phyloP scores from a whole-genome alignment of 92 coral and sea anemone species.

The Porites cylindrica region DNA sequence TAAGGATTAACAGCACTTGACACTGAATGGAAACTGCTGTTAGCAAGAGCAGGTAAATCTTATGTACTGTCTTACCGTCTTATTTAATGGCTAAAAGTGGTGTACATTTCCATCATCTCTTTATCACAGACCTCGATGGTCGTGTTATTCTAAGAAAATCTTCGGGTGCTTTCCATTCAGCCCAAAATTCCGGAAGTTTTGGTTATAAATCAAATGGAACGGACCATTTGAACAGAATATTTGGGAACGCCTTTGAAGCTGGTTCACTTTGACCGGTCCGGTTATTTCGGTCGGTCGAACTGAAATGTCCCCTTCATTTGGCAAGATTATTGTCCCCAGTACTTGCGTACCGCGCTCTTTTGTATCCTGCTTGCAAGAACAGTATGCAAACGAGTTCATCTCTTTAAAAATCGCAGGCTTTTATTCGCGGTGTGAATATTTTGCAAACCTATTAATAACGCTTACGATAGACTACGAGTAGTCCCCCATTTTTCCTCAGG shows the following conservation, averaged over 20 bases:
- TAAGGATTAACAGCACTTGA: neutral
- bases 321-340: neutral
- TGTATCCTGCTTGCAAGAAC: neutral
- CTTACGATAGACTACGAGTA: no score
- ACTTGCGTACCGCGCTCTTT: conserved; percentile 13
- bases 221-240: neutral
- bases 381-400: neutral
- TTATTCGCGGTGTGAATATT: conserved; percentile 4
- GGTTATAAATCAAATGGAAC: no score
- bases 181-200: no score
- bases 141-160: neutral
- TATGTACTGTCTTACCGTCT: neutral
- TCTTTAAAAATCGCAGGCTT: conserved; percentile 5
- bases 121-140: conserved; percentile 17
- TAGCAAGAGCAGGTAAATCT: neutral
- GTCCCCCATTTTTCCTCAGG: no score
- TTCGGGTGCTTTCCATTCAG: neutral
- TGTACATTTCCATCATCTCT: neutral
- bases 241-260: conserved; percentile 31
- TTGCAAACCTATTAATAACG: neutral
- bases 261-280: neutral
- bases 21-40: neutral
- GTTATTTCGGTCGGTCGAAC: no score
- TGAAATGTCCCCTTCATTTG: no score
- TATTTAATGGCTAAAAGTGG: neutral